Conservation (phyloP, 2,797 vertebrate genomes). For the Telmatherina bonti region DNA sequence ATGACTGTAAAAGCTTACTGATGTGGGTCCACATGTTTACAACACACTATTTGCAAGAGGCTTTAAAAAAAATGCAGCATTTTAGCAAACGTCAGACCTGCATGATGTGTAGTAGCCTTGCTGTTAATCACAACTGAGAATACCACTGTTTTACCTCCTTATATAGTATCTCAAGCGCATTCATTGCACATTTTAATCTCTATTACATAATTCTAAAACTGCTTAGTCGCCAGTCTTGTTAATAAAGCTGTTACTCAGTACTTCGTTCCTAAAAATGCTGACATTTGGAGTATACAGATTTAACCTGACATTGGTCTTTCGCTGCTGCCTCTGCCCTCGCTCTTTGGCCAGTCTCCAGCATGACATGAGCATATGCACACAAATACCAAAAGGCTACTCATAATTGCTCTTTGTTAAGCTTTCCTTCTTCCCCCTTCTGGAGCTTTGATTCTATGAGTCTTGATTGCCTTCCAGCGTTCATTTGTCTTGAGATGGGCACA, state of each 20-base stretch:
- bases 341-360: constrained; percentile 30
- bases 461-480: constrained; percentile 64
- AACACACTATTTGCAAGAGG: constrained; percentile 11
- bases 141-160: constrained; percentile 12
- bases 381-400: constrained; percentile 52
- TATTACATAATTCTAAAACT: constrained; percentile 40
- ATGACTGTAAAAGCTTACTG: constrained; percentile 39
- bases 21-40: constrained; percentile 58
- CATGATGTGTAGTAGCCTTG: constrained; percentile 26
- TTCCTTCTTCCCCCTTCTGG: constrained; percentile 59
- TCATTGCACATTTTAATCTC: constrained; percentile 42
- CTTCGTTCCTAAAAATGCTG: constrained; percentile 48
- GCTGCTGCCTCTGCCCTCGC: constrained; percentile 38
- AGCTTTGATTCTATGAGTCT: constrained; percentile 61
- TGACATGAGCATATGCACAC: constrained; percentile 43
- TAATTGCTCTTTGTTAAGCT: constrained; percentile 74
- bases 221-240: constrained; percentile 42
- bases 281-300: constrained; percentile 48
- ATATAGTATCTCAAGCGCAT: neutral
- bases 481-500: constrained; percentile 56
- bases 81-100: constrained; percentile 33
- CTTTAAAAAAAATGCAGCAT: constrained; percentile 37
- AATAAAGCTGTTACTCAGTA: constrained; percentile 43
- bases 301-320: constrained; percentile 51
- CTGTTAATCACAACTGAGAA: constrained; percentile 24